Percentiles rank a stretch among this genome's conserved stretches.
phyloP scores from a whole-genome alignment of 2,113 vertebrate genomes.

The Mohoua ochrocephala region DNA sequence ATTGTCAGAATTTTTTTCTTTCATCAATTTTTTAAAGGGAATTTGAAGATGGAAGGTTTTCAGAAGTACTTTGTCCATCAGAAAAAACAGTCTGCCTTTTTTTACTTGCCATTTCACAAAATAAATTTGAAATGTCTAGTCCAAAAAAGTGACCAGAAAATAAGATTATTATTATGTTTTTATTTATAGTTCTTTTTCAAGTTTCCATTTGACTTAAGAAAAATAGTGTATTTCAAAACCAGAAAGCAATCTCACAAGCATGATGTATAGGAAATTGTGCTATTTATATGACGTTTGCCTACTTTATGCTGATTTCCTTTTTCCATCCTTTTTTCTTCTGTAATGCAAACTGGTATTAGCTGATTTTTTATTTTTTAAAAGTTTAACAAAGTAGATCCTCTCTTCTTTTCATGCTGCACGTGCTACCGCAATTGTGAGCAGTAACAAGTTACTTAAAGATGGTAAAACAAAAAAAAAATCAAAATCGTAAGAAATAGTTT shows the following conservation, averaged over 20 bases:
- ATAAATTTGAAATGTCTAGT: not conserved
- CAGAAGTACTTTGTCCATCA: not conserved
- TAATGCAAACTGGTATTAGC: not conserved
- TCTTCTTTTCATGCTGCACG: not conserved
- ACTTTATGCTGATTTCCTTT: not conserved
- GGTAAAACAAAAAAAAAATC: not conserved
- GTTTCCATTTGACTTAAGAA: not conserved
- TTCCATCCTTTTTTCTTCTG: not conserved
- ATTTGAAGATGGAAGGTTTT: not conserved
- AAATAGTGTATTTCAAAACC: not conserved
- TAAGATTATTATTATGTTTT: not conserved
- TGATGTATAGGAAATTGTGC: not conserved
- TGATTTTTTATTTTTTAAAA: not conserved
- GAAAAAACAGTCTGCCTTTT: not conserved
- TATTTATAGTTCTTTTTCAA: not conserved
- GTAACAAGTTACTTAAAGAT: not conserved
- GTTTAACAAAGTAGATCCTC: not conserved
- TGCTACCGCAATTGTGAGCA: not conserved
- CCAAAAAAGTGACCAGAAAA: not conserved
- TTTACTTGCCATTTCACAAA: not conserved
- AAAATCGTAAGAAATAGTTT: not conserved
- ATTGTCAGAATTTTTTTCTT: not conserved
- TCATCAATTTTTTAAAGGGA: not conserved
- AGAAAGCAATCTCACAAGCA: not conserved
- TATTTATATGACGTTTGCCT: not conserved